Evolutionary conservation across 2,888 invertebrate genomes (phyloP).

Genomic region (Drosophila nr. perissopoda): DNA sequence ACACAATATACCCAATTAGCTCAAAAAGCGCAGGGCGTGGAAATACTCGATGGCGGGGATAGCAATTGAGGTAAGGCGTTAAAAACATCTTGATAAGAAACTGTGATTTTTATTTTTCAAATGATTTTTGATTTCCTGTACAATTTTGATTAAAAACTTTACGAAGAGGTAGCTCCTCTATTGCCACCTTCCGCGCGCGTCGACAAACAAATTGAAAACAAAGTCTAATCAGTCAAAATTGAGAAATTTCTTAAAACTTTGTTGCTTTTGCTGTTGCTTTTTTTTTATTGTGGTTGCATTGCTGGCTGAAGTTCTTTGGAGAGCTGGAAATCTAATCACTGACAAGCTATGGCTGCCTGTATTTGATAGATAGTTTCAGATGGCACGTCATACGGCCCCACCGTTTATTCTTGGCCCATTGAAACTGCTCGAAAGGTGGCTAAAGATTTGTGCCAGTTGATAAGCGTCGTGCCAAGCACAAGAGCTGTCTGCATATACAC

Average conservation of each 20-base stretch:
- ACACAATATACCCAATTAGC: background rate
- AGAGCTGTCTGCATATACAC: conserved; percentile 24
- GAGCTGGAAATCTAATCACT: conserved; percentile 75
- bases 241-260: conserved; percentile 70
- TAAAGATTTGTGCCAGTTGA: conserved; percentile 53
- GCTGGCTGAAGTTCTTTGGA: conserved; percentile 41
- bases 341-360: conserved; percentile 71
- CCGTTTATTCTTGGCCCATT: conserved; percentile 35
- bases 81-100: conserved; percentile 78
- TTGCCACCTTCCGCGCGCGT: conserved; percentile 32
- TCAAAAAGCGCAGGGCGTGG: conserved; percentile 21
- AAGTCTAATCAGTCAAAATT: conserved; percentile 79
- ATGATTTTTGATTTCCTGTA: conserved; percentile 82
- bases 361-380: conserved; percentile 79
- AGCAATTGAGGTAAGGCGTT: conserved; percentile 76
- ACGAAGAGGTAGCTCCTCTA: conserved; percentile 43
- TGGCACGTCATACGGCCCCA: conserved; percentile 56
- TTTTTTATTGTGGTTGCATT: conserved; percentile 34
- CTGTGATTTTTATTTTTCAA: conserved; percentile 81
- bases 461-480: conserved; percentile 57
- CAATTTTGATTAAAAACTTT: conserved; percentile 82
- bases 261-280: conserved; percentile 6
- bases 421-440: conserved; percentile 39
- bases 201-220: conserved; percentile 77
- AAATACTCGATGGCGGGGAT: conserved; percentile 37